These are phyloP conservation scores for Equus quagga DNA, from an alignment of 2,113 vertebrate genomes.

Conservation along the genomic window DNA sequence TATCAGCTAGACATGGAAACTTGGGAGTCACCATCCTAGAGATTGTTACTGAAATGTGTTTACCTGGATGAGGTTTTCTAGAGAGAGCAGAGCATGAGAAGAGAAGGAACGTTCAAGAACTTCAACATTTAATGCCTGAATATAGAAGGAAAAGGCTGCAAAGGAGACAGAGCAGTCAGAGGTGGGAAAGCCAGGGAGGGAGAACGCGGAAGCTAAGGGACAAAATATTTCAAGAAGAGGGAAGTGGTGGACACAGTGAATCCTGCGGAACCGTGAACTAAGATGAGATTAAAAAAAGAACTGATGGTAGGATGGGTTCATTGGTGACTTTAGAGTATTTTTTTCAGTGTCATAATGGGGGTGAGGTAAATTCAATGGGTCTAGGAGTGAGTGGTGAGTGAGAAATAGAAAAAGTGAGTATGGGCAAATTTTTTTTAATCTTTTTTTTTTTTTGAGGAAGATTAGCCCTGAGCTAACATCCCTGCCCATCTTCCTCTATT, in stretches of 20 bases:
- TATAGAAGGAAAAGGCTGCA: not conserved
- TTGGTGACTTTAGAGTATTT: not conserved
- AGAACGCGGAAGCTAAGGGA: not conserved
- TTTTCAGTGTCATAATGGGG: not conserved
- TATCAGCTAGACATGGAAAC: not conserved
- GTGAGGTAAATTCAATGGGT: not conserved
- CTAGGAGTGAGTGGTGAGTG: not conserved
- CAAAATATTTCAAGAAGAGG: not conserved
- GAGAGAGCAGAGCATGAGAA: not conserved
- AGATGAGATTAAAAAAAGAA: not conserved
- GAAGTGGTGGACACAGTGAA: not conserved
- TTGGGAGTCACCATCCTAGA: not conserved
- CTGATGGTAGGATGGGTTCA: not conserved
- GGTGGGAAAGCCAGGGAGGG: not conserved
- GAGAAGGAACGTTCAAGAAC: not conserved
- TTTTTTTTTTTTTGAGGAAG: no score
- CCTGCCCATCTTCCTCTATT: no score
- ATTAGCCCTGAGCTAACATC: no score
- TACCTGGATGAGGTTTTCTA: not conserved
- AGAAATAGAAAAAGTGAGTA: conserved; percentile 5
- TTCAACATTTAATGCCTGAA: not conserved
- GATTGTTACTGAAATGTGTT: not conserved
- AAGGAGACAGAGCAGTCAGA: not conserved
- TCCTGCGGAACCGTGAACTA: not conserved
- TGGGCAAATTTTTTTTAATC: not conserved